Base-by-base conservation (phyloP, 2,888 invertebrate species). In the Argyra leucocephala region DNA sequence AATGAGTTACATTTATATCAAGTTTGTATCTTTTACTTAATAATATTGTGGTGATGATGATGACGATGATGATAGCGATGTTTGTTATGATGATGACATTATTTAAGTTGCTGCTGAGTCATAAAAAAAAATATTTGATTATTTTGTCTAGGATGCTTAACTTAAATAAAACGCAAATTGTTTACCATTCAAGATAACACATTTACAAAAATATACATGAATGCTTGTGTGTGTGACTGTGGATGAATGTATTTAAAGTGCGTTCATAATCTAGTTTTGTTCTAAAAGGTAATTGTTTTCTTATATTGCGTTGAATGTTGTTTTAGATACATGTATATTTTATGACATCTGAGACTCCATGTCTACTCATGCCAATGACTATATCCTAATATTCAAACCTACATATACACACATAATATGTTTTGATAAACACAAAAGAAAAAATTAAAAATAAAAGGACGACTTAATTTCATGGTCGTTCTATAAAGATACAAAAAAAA, bases 61-160 rank as follows among this genome's bases (percentile, higher is more conserved):
- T 31, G 12, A 31, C 7, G 31, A 31, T 31, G 31, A 31, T 31
- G 26, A n/a, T n/a, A n/a, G n/a, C n/a, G 31, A 31, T 7, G 5
- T 31, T 10, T 5, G 31, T 31, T 7, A 31, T 31, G 31, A 37
- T 37, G 48, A 48, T 48, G 48, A 48, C 18, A 18, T 48, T 48
- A 48, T 48, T 48, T 48, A 48, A 48, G 48, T 5, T 48, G 2
- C 48, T 48, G 48, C 48, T 48, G 48, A 48, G 48, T 48, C 48
- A 48, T 48, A 48, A 48, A 48, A 48, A 48, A 48, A 48, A 48
- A 48, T n/a, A 15, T 48, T 48, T 48, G 48, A 48, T 48, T 48
- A 48, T 48, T 18, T 48, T 48, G 48, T 48, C 48, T 48, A 48
- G 48, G 48, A 48, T 48, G n/a, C 48, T 48, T 48, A 48, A 48